Base-by-base conservation (phyloP, 2,888 invertebrate genomes). In the Disparrhopalites patrizii region DNA sequence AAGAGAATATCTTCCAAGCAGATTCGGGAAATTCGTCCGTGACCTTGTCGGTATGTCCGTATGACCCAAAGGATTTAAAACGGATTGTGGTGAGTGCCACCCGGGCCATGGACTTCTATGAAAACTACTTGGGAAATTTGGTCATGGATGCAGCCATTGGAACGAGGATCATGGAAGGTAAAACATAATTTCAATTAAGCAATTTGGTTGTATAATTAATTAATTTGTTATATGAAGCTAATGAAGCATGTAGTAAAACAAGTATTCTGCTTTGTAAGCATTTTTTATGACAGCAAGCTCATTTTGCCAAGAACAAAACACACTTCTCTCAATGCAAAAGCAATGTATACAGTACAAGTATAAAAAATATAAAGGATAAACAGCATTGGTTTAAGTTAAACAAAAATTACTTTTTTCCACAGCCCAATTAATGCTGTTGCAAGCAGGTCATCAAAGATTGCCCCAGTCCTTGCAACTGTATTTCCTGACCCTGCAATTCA, bases 131-230 rank as follows among this genome's bases (percentile, higher is more conserved):
- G 13, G 13, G 38, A 2, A 10, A 57, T 4, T n/a, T 54, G 30
- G 68, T 72, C 5, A n/a, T 73, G 52, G 73, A 73, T 64, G 71
- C 72, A 20, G 70, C 72, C 10, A 50, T 70, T 15, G 73, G 73
- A 4, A 67, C 72, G 4, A 67, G 68, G 50, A 67, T 72, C 30
- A 52, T 70, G 10, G 55, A 72, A 60, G 68, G 73, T 73, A 57
- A 58, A 54, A 28, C 54, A 30, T 28, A 28, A 60, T 25, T 38
- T 30, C 1, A 20, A 30, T 20, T 61, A 13, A 7, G 36, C 15
- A 36, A 10, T 36, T 36, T 10, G 7, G 7, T 36, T 36, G 8
- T 15, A 36, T 7, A n/a, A n/a, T n/a, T n/a, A n/a, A n/a, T n/a
- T n/a, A n/a, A n/a, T n/a, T n/a, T n/a, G n/a, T n/a, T n/a, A n/a